A percentile compares a stretch with the other conserved stretches of the same genome.
Conservation (phyloP, 2,113 vertebrate genomes). For the Ifrita kowaldi region DNA sequence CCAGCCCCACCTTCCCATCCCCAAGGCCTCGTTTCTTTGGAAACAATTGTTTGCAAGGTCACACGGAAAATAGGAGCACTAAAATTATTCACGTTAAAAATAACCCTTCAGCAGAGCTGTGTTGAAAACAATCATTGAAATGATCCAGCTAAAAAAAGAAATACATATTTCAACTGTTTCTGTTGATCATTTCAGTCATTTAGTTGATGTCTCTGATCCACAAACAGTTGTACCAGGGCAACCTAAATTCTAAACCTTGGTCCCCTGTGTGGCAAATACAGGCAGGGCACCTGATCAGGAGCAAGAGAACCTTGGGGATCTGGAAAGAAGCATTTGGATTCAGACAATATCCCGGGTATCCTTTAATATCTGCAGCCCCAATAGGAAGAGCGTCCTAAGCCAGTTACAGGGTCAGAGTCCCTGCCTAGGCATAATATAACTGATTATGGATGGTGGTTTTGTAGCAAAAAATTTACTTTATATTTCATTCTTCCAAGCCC, state of each 20-base stretch:
- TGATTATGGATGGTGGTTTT: background rate
- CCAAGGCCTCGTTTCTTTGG: background rate
- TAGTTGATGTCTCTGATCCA: background rate
- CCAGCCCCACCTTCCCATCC: background rate
- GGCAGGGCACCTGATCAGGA: background rate
- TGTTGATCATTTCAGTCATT: background rate
- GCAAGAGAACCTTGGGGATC: background rate
- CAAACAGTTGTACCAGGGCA: background rate
- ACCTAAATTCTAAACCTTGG: background rate
- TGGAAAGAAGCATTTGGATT: background rate
- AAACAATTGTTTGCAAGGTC: slow-evolving; percentile 5
- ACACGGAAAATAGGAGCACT: background rate
- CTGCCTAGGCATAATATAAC: background rate
- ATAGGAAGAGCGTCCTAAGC: background rate
- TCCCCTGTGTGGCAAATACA: background rate
- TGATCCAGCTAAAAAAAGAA: background rate
- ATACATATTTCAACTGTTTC: background rate
- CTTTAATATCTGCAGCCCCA: background rate
- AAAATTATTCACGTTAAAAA: slow-evolving; percentile 5
- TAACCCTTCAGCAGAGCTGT: background rate
- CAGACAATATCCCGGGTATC: background rate
- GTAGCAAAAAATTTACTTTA: background rate
- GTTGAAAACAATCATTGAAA: background rate
- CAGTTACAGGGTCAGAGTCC: background rate
- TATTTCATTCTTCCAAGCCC: background rate